Evolutionary conservation across 2,797 vertebrate species (phyloP).

Genomic region (Odontamblyopus rebecca): DNA sequence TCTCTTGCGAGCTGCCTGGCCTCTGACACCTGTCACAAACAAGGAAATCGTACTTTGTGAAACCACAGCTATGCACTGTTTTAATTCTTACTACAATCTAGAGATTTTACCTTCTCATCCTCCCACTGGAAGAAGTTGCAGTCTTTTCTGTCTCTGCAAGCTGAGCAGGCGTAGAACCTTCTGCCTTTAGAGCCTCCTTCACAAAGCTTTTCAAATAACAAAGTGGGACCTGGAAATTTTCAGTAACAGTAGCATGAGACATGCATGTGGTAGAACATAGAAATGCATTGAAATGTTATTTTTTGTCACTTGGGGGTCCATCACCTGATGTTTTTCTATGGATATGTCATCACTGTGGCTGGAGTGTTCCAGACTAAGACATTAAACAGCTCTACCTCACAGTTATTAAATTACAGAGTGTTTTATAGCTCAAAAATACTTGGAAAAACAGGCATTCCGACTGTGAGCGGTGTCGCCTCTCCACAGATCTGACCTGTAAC

Average conservation of each 20-base stretch:
- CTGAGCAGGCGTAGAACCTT: conserved; percentile 92
- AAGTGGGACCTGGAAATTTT: conserved; percentile 80
- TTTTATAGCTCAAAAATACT: no score
- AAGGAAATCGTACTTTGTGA: not conserved
- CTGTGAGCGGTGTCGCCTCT: no score
- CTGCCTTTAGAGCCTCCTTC: conserved; percentile 70
- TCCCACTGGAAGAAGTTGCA: conserved; percentile 96
- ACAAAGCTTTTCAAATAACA: conserved; percentile 84
- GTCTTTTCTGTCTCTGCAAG: conserved; percentile 92
- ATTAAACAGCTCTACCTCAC: no score
- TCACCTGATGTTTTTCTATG: no score
- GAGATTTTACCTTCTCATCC: conserved; percentile 86
- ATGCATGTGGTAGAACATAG: not conserved
- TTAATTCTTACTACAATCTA: no score
- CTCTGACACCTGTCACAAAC: conserved; percentile 81
- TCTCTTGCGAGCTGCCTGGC: conserved; percentile 81
- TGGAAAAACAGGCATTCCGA: no score
- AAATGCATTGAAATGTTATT: no score
- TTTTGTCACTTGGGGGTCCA: no score
- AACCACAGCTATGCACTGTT: not conserved
- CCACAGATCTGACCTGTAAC: no score
- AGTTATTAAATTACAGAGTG: no score
- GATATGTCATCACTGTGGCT: no score
- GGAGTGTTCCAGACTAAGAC: no score
- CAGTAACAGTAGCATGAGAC: not conserved